These are phyloP conservation scores for Xiphydria camelus DNA, from an alignment of 2,888 invertebrate genomes.

Conservation along the genomic window DNA sequence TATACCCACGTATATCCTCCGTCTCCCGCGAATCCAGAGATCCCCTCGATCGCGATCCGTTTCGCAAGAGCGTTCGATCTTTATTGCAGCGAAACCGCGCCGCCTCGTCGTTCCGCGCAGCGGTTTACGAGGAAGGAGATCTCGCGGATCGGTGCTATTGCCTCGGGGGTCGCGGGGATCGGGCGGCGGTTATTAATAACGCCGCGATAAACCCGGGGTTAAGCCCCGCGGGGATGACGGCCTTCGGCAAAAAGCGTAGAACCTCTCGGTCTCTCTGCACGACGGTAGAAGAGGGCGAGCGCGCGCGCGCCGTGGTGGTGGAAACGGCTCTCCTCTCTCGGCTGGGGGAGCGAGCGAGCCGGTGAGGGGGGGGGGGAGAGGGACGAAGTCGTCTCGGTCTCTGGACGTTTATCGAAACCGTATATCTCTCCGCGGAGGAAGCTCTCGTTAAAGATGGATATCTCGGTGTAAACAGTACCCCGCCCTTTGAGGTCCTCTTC, in stretches of 20 bases:
- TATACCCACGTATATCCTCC: background rate
- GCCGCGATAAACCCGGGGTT: constrained; percentile 44
- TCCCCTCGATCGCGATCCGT: no score
- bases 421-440: constrained; percentile 19
- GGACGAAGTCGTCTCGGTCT: constrained; percentile 22
- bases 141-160: constrained; percentile 30
- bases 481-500: background rate
- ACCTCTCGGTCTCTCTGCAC: constrained; percentile 18
- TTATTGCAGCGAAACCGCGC: constrained; percentile 11
- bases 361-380: no score
- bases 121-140: constrained; percentile 40
- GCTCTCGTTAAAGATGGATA: constrained; percentile 23
- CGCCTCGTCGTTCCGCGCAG: constrained; percentile 32
- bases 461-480: constrained; percentile 15
- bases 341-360: no score
- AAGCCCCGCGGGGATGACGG: constrained; percentile 43
- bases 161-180: constrained; percentile 24
- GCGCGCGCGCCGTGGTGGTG: background rate
- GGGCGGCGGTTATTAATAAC: constrained; percentile 44
- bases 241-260: constrained; percentile 40
- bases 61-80: no score
- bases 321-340: background rate
- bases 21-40: no score
- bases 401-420: constrained; percentile 22
- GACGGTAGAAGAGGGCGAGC: constrained; percentile 4